phyloP scores from a whole-genome alignment of 2,888 invertebrate genomes.

The Melanotus villosus region DNA sequence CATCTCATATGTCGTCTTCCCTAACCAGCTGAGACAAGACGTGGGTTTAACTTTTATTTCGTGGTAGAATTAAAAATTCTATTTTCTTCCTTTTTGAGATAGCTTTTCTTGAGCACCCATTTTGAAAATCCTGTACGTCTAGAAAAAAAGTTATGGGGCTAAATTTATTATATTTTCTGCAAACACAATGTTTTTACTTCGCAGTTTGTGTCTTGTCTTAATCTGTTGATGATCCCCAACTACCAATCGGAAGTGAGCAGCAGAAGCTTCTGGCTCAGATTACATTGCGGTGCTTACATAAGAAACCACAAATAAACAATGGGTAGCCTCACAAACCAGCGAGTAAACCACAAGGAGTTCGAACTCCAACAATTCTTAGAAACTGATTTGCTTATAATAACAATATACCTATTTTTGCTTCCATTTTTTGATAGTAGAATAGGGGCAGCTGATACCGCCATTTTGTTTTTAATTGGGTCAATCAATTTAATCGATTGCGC shows the following conservation, averaged over 20 bases:
- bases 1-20: slow-evolving; percentile 61
- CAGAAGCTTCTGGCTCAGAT: not conserved
- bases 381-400: not conserved
- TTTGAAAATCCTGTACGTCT: no score
- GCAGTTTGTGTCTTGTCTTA: no score
- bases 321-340: not conserved
- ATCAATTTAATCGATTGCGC: no score
- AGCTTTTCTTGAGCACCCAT: no score
- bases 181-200: no score
- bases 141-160: no score
- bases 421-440: no score
- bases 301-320: slow-evolving; percentile 19
- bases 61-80: not conserved
- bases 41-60: slow-evolving; percentile 10
- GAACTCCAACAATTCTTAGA: not conserved
- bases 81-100: no score
- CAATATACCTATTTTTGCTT: not conserved
- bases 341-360: slow-evolving; percentile 4
- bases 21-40: slow-evolving; percentile 27
- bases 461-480: no score
- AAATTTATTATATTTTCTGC: no score
- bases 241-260: not conserved
- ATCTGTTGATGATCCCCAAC: not conserved
- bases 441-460: no score
- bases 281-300: slow-evolving; percentile 13